Conservation (phyloP, 2,797 vertebrate species). For the Taeniopygia guttata region DNA sequence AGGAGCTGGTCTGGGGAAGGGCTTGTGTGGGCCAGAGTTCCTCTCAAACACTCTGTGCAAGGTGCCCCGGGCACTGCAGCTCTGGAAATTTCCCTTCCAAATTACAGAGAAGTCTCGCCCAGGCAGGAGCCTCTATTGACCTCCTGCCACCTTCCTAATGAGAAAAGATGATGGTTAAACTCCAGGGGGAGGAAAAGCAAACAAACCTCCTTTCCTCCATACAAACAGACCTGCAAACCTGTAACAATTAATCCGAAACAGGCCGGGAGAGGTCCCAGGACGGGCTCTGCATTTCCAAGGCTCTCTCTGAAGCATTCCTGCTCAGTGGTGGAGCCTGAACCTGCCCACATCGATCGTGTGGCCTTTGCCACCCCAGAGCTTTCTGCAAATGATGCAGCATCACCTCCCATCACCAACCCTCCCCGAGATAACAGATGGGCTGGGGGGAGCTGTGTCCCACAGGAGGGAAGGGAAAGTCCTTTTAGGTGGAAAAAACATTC, state of each 20-base stretch:
- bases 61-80: background rate
- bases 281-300: background rate
- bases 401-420: background rate
- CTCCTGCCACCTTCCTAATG: conserved; percentile 47
- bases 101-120: background rate
- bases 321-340: background rate
- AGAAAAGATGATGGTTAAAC: conserved; percentile 43
- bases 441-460: background rate
- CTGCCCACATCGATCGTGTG: background rate
- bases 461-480: background rate
- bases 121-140: conserved; percentile 20
- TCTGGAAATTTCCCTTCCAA: background rate
- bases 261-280: conserved; percentile 6
- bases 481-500: accelerated
- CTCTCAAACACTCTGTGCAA: background rate
- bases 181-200: conserved; percentile 7
- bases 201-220: background rate
- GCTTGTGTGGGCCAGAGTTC: accelerated
- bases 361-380: background rate
- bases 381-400: background rate
- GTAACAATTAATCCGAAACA: conserved; percentile 3
- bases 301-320: background rate
- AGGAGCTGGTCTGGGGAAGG: background rate
- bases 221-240: conserved; percentile 18
- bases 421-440: background rate